A percentile compares a stretch with the other conserved stretches of the same genome.
phyloP scores from a whole-genome alignment of 1,140 invertebrate species.

The Pseudachorutes palmiensis region DNA sequence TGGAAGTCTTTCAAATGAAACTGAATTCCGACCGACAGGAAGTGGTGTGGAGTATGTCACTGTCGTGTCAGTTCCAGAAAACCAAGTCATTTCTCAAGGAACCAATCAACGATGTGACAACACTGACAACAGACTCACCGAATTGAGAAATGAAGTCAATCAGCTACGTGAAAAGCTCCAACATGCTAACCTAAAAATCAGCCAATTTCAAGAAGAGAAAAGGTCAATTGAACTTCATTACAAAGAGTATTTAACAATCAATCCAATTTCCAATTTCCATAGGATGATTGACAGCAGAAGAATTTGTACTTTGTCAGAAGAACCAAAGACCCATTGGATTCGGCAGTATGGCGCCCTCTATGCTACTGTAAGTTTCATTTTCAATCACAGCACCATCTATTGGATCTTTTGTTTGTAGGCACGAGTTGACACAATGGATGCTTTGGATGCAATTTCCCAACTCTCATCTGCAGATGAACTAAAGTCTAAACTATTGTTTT shows the following conservation, averaged over 20 bases:
- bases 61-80: conserved; percentile 35
- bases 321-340: conserved; percentile 47
- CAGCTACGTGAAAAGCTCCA: conserved; percentile 47
- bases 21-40: background rate
- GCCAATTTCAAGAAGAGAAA: conserved; percentile 42
- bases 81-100: conserved; percentile 36
- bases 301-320: no score
- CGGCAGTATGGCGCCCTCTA: conserved; percentile 75
- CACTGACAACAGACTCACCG: conserved; percentile 22
- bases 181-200: conserved; percentile 45
- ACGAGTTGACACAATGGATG: conserved; percentile 73
- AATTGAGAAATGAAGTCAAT: conserved; percentile 45
- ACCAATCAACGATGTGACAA: conserved; percentile 22
- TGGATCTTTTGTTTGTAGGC: conserved; percentile 50
- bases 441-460: conserved; percentile 65
- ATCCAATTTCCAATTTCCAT: no score
- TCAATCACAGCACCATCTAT: no score
- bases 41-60: conserved; percentile 34
- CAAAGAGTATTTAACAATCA: no score
- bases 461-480: conserved; percentile 72
- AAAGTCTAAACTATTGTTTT: conserved; percentile 88
- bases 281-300: no score
- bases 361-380: conserved; percentile 43
- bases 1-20: conserved; percentile 1
- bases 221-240: no score